Evolutionary conservation across 2,888 invertebrate species (phyloP).

Genomic region (Leucophenga montana): DNA sequence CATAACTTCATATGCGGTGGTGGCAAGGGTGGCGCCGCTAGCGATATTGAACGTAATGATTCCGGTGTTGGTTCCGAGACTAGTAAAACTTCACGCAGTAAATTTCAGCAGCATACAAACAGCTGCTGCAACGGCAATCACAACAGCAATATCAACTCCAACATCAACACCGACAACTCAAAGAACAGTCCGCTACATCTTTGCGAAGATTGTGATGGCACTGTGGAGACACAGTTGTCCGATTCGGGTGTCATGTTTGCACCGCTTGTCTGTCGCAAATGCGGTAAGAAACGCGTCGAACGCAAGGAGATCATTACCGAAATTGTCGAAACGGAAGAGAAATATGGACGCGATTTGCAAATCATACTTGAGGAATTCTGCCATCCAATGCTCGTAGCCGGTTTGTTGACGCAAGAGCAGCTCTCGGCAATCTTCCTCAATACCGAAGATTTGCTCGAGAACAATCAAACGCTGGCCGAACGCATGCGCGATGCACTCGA

Average conservation of each 20-base stretch:
- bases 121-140: constrained; percentile 63
- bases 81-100: constrained; percentile 87
- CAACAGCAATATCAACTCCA: constrained; percentile 48
- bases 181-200: constrained; percentile 79
- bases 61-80: constrained; percentile 95
- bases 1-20: constrained; percentile 54
- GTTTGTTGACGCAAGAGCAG: constrained; percentile 91
- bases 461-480: constrained; percentile 88
- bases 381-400: constrained; percentile 93
- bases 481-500: constrained; percentile 90
- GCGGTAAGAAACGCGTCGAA: constrained; percentile 89
- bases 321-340: constrained; percentile 96
- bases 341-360: constrained; percentile 93
- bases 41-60: constrained; percentile 91
- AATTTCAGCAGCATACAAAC: constrained; percentile 76
- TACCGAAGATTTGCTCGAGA: constrained; percentile 91
- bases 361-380: constrained; percentile 95
- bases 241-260: constrained; percentile 83
- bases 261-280: constrained; percentile 89
- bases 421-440: constrained; percentile 93
- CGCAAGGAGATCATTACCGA: constrained; percentile 95
- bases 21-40: constrained; percentile 71
- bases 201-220: constrained; percentile 91
- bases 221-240: constrained; percentile 83
- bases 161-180: constrained; percentile 44